Evolutionary conservation across 2,888 invertebrate genomes (phyloP), one percentile per base, ranked within the genome.

Genomic region (Agrotis puta): DNA sequence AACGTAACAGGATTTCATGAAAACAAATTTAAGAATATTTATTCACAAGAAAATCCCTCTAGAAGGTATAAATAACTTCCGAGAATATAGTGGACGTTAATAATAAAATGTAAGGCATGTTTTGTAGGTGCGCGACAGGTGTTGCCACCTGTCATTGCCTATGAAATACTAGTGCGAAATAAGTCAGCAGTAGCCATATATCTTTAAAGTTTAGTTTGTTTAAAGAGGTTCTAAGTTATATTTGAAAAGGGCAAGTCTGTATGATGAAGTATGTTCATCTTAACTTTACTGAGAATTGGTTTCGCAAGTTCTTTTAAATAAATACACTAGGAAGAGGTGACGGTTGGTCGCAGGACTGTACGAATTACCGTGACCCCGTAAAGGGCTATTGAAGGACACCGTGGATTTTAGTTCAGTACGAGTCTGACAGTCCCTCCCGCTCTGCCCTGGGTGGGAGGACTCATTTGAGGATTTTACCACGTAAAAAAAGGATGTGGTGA

Each of bases 151-250:
- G 80, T 76, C 83, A 5, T 9, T 24, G 48, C 14, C 11, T 16
- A 53, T 83, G 73, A 84, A 68, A 75, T 82, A 84, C 64, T 76
- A 56, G 54, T 20, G 62, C 11, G 22, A 20, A 9, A 24, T 62
- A 47, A 3, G n/a, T 33, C 7, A 20, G 53, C 24, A 43, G 53
- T 39, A 64, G 59, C 57, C 20, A 64, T 73, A 0, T 50, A 59
- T 74, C 50, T 67, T 50, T 24, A 20, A 11, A 11, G 39, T 70
- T 70, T 53, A 43, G 24, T 58, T 67, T 65, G 13, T 65, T 18
- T 57, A 13, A 6, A 18, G n/a, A 39, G 1, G 24, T 27, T 43
- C 33, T 62, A 24, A 58, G 16, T 59, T 75, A 59, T 39, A 24
- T 39, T 33, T 27, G 22, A 27, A 58, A 59, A 57, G 43, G 24